A percentile compares a stretch with the other conserved stretches of the same genome.
phyloP scores from a whole-genome alignment of 2,113 vertebrate genomes.

The Fregata magnificens region DNA sequence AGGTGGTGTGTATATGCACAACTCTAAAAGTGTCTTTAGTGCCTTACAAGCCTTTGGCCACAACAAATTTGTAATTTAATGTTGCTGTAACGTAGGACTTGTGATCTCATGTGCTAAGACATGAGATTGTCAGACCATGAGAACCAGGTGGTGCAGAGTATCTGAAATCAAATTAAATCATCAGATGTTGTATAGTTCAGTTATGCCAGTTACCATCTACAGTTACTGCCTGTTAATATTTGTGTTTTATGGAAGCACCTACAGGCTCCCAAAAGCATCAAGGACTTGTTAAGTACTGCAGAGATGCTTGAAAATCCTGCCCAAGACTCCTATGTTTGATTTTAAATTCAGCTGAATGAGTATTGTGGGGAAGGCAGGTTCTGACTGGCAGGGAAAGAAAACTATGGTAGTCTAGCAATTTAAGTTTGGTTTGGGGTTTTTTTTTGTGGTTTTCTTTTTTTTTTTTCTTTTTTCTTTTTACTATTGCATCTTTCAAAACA shows the following conservation, averaged over 20 bases:
- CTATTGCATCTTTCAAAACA: neutral
- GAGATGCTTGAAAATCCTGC: neutral
- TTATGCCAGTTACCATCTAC: neutral
- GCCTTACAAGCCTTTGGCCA: neutral
- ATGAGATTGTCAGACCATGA: neutral
- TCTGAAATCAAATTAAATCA: neutral
- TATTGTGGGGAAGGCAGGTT: neutral
- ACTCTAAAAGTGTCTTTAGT: neutral
- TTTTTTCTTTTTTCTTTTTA: too few species aligned
- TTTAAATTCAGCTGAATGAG: neutral
- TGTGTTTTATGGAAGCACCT: neutral
- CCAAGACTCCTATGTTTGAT: neutral
- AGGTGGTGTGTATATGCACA: neutral
- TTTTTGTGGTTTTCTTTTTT: too few species aligned
- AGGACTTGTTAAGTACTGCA: neutral
- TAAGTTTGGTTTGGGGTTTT: neutral
- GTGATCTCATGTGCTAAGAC: neutral
- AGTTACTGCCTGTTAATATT: neutral
- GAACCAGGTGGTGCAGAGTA: neutral
- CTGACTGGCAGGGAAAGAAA: neutral
- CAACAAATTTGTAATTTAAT: neutral
- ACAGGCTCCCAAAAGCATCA: neutral
- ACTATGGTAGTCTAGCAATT: neutral
- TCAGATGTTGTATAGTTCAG: neutral
- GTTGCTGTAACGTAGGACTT: accelerated